Conservation (phyloP, 2,113 vertebrate species). For the Dipodomys stephensi region DNA sequence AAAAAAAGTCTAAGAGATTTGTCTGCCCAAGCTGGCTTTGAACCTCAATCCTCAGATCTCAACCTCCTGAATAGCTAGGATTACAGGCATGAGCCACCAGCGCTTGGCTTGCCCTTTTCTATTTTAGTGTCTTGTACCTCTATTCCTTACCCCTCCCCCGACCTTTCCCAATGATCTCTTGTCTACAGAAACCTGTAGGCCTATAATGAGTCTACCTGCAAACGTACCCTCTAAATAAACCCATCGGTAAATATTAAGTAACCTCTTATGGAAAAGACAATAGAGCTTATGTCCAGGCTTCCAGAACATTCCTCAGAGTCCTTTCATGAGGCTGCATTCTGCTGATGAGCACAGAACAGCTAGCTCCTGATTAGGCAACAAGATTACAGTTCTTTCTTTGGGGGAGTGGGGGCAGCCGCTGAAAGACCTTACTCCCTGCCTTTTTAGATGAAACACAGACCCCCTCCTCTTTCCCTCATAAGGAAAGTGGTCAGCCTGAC, state of each 20-base stretch:
- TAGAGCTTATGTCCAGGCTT: background rate
- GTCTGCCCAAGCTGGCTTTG: background rate
- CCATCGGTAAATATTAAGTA: background rate
- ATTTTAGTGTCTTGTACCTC: background rate
- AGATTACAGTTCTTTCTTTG: background rate
- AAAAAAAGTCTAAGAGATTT: no score
- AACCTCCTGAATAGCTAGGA: no score
- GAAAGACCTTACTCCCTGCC: background rate
- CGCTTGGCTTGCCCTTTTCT: no score
- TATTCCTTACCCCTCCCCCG: background rate
- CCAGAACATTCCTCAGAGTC: background rate
- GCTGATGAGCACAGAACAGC: background rate
- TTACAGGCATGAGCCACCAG: no score
- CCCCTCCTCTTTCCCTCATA: background rate
- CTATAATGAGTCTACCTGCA: background rate
- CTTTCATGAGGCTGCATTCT: background rate
- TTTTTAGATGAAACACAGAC: background rate
- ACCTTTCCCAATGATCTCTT: background rate
- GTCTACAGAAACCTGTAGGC: background rate
- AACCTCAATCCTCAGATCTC: no score
- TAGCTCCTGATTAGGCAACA: background rate
- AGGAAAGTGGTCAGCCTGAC: background rate
- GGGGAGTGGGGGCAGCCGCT: no score
- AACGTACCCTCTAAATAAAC: background rate
- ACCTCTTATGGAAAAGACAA: background rate